Base-by-base conservation (phyloP, 2,797 vertebrate species). In the Huso huso region DNA sequence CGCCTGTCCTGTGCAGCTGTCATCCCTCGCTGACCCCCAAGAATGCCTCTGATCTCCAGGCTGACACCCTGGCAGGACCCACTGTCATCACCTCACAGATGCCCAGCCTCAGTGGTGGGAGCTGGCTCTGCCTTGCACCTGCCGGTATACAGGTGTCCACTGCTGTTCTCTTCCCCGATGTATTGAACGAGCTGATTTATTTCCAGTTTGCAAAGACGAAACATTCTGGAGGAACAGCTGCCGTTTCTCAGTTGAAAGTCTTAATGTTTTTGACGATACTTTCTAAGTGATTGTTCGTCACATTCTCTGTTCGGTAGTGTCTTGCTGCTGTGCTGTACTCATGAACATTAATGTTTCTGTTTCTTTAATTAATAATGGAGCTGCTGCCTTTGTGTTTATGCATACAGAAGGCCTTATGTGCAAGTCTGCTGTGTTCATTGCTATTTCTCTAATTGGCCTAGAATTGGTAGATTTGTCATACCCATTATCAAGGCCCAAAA, bases 1-100 rank as follows among this genome's bases (percentile, higher is more conserved):
- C 37, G 37, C 37, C 71, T 75, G 68, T 69, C 69, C 0, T 1
- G 8, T 51, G 65, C 49, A 58, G 23, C 0, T 68, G 68, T 72
- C 68, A 66, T 71, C 66, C 66, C 72, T 10, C 13, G 49, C 49
- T 66, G 72, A 73, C 71, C 68, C 66, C 64, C 59, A 73, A 62
- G 75, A 77, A 76, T 78, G 70, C 67, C 67, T 79, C 73, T 76
- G 72, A 76, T 78, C 52, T 73, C 61, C 55, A 1, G 2, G 60
- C 71, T 72, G 74, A 49, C n/a, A 48, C 50, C 52, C 37, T 37
- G 58, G 63, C 64, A 68, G 49, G 12, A 57, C 0, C 1, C 62
- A 68, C 77, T 76, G 80, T 73, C 74, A 72, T 59, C 10, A 0
- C 70, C 68, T 69, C 0, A 0, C 71, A 70, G 70, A 65, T 66